phyloP scores from a whole-genome alignment of 2,797 vertebrate species.

The Sebastes melanostomus region DNA sequence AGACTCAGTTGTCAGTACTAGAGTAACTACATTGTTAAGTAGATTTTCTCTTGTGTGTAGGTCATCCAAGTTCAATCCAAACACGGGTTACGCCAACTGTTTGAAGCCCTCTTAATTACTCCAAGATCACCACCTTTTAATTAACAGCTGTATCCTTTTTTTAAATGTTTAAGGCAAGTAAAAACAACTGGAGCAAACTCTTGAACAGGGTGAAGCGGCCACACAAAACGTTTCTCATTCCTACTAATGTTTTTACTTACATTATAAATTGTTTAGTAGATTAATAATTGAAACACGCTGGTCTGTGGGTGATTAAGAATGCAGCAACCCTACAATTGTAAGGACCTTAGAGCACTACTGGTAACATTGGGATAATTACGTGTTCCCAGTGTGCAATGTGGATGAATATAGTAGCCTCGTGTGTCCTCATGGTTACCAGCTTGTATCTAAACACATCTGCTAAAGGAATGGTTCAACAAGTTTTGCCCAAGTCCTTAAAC shows the following conservation, averaged over 20 bases:
- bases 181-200: conserved; percentile 1
- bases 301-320: conserved; percentile 12
- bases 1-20: background rate
- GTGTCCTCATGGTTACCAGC: background rate
- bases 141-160: background rate
- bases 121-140: background rate
- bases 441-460: background rate
- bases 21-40: background rate
- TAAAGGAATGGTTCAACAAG: background rate
- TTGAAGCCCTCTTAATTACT: background rate
- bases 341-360: background rate
- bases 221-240: background rate
- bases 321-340: conserved; percentile 10
- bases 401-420: background rate
- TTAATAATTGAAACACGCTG: conserved; percentile 26
- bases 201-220: background rate
- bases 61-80: background rate
- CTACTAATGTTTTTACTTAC: background rate
- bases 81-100: background rate
- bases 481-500: background rate
- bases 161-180: background rate
- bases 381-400: background rate
- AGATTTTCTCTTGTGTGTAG: background rate
- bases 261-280: conserved; percentile 26
- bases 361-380: background rate